These are phyloP conservation scores for Thryonomys swinderianus DNA, from an alignment of 2,113 vertebrate genomes.

Conservation along the genomic window DNA sequence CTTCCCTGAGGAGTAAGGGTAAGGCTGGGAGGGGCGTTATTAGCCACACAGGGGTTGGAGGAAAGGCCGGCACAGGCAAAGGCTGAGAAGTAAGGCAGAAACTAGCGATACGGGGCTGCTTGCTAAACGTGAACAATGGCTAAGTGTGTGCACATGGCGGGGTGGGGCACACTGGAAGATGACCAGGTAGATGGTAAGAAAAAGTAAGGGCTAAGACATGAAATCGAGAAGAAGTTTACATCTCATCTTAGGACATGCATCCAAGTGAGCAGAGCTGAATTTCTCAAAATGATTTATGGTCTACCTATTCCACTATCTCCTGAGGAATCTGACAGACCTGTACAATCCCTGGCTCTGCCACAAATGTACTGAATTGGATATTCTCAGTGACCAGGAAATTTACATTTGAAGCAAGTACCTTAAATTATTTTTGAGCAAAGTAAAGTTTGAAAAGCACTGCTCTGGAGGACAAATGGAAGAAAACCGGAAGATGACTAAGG, in stretches of 20 bases:
- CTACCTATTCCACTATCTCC: background rate
- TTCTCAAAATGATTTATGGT: background rate
- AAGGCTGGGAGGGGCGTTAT: background rate
- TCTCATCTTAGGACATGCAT: background rate
- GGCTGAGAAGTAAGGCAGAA: background rate
- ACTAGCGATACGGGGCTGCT: background rate
- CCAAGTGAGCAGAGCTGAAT: background rate
- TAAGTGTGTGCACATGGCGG: background rate
- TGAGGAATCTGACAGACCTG: background rate
- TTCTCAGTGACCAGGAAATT: background rate
- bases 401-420: background rate
- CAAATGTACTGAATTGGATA: background rate
- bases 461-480: background rate
- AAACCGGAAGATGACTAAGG: background rate
- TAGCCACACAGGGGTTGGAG: background rate
- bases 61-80: background rate
- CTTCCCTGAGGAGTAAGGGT: background rate
- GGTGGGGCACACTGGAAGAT: background rate
- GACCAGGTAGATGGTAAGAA: background rate
- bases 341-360: background rate
- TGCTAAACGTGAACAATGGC: background rate
- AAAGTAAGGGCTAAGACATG: background rate
- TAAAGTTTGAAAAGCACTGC: background rate
- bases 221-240: too few relatives aligned
- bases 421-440: conserved; percentile 29